A percentile compares a stretch with the other conserved stretches of the same genome.
These are phyloP conservation scores for Heliconius ethilla DNA, from an alignment of 2,888 invertebrate species.

Conservation along the genomic window DNA sequence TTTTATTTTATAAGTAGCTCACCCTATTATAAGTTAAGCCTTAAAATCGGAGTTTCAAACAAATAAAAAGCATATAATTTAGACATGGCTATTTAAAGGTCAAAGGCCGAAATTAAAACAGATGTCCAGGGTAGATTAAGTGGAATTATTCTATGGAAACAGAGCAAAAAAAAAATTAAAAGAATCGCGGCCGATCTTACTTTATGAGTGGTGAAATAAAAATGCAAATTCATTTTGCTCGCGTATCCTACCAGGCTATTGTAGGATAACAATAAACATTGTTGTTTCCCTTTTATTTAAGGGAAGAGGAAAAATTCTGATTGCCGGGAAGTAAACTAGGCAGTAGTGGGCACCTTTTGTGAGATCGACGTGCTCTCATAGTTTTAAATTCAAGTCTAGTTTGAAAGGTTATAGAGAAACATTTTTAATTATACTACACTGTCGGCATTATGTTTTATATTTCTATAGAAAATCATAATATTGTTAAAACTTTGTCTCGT, in stretches of 20 bases:
- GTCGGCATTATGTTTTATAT: conserved; percentile 9
- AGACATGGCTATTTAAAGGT: neutral
- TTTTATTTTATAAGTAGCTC: neutral
- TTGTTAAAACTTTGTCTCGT: conserved; percentile 7
- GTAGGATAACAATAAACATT: conserved; percentile 63
- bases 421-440: conserved; percentile 29
- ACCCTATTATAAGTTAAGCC: conserved; percentile 5
- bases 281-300: conserved; percentile 56
- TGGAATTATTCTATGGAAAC: conserved; percentile 10
- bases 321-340: conserved; percentile 34
- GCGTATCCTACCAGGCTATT: conserved; percentile 55
- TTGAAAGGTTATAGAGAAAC: conserved; percentile 30
- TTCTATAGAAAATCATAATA: conserved; percentile 3
- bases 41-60: neutral
- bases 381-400: conserved; percentile 30
- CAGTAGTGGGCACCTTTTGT: conserved; percentile 31
- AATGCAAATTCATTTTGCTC: conserved; percentile 67
- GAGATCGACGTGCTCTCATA: conserved; percentile 23
- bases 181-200: conserved; percentile 56
- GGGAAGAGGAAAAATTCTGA: conserved; percentile 49
- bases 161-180: conserved; percentile 52
- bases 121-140: conserved; percentile 18
- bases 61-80: neutral
- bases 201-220: conserved; percentile 55
- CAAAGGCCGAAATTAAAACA: conserved; percentile 23